phyloP scores from a whole-genome alignment of 2,797 vertebrate species.

The Borostomias antarcticus region DNA sequence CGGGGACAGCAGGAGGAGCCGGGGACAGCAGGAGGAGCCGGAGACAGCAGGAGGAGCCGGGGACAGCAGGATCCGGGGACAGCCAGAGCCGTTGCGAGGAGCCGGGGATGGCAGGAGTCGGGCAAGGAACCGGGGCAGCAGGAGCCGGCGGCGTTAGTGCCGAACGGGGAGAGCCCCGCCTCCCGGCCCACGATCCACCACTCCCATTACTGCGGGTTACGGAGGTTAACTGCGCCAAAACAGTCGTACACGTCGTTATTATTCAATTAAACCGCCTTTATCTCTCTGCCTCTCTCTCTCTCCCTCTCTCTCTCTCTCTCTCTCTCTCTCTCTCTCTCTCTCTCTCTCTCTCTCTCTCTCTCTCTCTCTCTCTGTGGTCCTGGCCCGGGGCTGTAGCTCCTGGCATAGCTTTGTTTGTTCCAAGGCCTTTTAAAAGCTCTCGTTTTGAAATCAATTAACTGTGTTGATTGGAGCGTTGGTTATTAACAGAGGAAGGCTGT shows the following conservation, averaged over 20 bases:
- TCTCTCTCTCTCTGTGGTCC: too few species aligned
- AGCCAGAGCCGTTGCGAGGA: too few species aligned
- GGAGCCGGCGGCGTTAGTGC: conserved; percentile 12
- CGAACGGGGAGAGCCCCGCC: conserved; percentile 42
- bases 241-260: conserved; percentile 31
- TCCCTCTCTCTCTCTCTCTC: too few species aligned
- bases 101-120: conserved; percentile 41
- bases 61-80: too few species aligned
- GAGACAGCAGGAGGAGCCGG: too few species aligned
- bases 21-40: too few species aligned
- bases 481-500: background rate
- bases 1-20: too few species aligned
- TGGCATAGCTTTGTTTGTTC: conserved; percentile 18
- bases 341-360: too few species aligned
- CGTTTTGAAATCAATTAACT: conserved; percentile 23
- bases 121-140: conserved; percentile 46
- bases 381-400: background rate
- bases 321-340: too few species aligned
- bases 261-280: conserved; percentile 35
- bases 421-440: conserved; percentile 20
- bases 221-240: conserved; percentile 48
- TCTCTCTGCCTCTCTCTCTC: too few species aligned
- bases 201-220: conserved; percentile 37
- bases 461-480: background rate
- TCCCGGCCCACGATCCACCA: conserved; percentile 27